A percentile compares a stretch with the other conserved stretches of the same genome.
These are phyloP conservation scores for Protobothrops flavoviridis DNA, from an alignment of 2,113 vertebrate genomes.

Conservation along the genomic window DNA sequence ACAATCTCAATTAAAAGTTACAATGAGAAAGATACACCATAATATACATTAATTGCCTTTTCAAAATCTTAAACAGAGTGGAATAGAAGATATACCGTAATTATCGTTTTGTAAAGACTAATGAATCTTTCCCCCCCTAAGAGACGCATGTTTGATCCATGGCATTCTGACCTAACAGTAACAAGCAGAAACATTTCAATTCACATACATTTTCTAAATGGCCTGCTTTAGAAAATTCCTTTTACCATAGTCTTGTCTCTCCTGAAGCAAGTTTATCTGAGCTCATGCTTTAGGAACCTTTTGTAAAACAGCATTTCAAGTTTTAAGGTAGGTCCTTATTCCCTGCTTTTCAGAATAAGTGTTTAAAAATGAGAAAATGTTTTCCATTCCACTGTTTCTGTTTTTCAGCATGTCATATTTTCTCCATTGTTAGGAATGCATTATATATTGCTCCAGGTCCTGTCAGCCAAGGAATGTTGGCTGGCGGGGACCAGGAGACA, in stretches of 20 bases:
- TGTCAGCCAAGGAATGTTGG: background rate
- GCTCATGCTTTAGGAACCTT: background rate
- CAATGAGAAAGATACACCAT: constrained; percentile 36
- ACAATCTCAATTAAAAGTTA: constrained; percentile 60
- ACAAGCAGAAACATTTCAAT: constrained; percentile 20
- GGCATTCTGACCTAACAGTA: constrained; percentile 27
- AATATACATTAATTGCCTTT: constrained; percentile 23
- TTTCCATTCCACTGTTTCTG: background rate
- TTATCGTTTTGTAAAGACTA: constrained; percentile 33
- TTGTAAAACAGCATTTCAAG: background rate
- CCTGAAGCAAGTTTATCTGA: constrained; percentile 16
- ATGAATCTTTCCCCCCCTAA: constrained; percentile 42
- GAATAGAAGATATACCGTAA: background rate
- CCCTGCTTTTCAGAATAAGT: background rate
- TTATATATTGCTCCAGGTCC: background rate
- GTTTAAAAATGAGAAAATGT: background rate
- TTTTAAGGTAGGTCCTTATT: background rate
- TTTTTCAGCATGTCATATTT: background rate
- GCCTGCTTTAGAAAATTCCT: constrained; percentile 22
- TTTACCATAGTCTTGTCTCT: background rate
- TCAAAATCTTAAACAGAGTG: constrained; percentile 37
- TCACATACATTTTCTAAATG: constrained; percentile 17
- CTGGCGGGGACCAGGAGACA: background rate
- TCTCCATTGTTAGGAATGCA: background rate
- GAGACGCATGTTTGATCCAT: constrained; percentile 29